Evolutionary conservation across 2,888 invertebrate genomes (phyloP).

Genomic region (Crematogaster levior): DNA sequence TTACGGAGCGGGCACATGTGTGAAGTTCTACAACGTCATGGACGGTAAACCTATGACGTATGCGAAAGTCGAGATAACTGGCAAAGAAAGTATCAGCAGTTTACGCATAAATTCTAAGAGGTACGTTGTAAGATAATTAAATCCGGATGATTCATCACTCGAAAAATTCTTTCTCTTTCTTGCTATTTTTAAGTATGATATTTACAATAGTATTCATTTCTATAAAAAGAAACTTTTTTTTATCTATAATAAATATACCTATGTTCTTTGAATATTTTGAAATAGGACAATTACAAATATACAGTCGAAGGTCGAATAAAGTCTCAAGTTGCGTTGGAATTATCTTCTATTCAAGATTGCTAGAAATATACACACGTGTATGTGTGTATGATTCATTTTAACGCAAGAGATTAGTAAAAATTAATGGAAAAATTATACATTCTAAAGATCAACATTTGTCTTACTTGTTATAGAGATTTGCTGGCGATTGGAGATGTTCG

Average conservation of each 20-base stretch:
- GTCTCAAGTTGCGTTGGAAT: background rate
- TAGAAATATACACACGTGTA: background rate
- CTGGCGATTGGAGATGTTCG: conserved; percentile 79
- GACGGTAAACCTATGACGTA: conserved; percentile 74
- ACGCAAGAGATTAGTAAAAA: background rate
- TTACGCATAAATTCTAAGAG: conserved; percentile 81
- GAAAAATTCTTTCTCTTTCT: conserved; percentile 9
- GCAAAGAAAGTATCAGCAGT: conserved; percentile 77
- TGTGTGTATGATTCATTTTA: background rate
- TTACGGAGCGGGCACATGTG: conserved; percentile 79
- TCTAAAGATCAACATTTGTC: conserved; percentile 5
- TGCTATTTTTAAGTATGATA: background rate
- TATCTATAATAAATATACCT: background rate
- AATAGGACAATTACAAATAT: background rate
- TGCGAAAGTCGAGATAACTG: conserved; percentile 76
- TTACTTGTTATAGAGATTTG: conserved; percentile 77
- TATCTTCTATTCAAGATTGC: background rate
- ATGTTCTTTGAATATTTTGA: background rate
- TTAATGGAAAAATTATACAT: conserved; percentile 1
- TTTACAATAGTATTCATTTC: background rate
- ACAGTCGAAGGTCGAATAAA: background rate
- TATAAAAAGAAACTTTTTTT: background rate
- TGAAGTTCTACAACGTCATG: conserved; percentile 80
- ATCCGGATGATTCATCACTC: conserved; percentile 7
- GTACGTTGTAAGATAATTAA: conserved; percentile 67